Evolutionary conservation across 2,888 invertebrate species (phyloP).

Genomic region (Heterodera filipjevi): DNA sequence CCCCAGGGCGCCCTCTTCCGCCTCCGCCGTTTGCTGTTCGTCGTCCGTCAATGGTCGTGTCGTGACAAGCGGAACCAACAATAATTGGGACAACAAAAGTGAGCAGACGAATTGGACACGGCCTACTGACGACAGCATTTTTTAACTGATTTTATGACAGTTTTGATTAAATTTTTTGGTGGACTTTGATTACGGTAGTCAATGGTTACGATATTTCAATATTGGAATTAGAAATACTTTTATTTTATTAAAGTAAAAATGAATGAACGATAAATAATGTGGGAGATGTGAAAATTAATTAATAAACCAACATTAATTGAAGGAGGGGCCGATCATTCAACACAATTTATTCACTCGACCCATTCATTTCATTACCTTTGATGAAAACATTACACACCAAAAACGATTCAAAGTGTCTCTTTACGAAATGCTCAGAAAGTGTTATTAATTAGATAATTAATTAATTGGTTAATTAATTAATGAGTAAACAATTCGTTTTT

Average conservation of each 20-base stretch:
- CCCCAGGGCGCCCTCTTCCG: neutral
- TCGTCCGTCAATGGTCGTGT: neutral
- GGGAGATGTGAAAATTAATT: too few relatives aligned
- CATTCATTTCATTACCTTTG: too few relatives aligned
- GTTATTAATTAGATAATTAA: too few relatives aligned
- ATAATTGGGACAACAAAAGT: neutral
- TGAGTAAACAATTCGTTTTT: neutral
- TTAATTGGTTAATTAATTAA: neutral
- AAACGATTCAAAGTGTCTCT: neutral
- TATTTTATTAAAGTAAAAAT: too few relatives aligned
- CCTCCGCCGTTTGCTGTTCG: neutral
- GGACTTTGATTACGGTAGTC: too few relatives aligned
- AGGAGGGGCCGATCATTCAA: too few relatives aligned
- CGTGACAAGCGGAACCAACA: neutral
- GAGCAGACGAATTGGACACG: neutral
- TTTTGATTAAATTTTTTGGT: too few relatives aligned
- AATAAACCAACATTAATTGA: too few relatives aligned
- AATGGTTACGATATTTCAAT: too few relatives aligned
- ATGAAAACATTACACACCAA: neutral
- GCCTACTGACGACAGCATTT: neutral
- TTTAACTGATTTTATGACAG: neutral
- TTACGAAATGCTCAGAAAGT: neutral
- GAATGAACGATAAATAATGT: too few relatives aligned
- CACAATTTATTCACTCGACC: too few relatives aligned
- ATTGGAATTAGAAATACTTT: too few relatives aligned